Percentiles rank a stretch among this genome's conserved stretches.
phyloP scores from a whole-genome alignment of 2,797 vertebrate genomes.

The Neostethus bicornis region DNA sequence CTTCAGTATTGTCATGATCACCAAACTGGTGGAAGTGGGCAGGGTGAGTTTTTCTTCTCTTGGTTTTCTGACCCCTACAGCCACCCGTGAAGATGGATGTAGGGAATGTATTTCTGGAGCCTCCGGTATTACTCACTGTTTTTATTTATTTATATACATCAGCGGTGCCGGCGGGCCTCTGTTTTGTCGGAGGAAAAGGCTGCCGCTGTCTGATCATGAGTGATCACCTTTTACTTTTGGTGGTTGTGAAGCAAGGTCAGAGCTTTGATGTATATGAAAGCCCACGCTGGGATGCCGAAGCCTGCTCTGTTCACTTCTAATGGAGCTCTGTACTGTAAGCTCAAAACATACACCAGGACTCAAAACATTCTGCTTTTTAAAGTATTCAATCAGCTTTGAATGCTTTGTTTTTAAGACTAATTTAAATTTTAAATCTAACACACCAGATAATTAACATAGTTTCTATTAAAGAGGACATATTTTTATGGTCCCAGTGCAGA shows the following conservation, averaged over 20 bases:
- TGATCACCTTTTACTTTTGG: constrained; percentile 49
- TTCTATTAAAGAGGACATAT: too few species aligned
- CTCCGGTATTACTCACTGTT: constrained; percentile 40
- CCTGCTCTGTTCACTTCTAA: constrained; percentile 1
- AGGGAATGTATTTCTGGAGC: constrained; percentile 40
- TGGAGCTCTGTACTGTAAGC: background rate
- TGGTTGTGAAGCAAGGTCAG: constrained; percentile 58
- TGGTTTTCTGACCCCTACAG: constrained; percentile 55
- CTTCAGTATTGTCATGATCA: constrained; percentile 97
- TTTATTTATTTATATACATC: constrained; percentile 39
- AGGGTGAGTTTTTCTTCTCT: constrained; percentile 83
- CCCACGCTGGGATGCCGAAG: constrained; percentile 5
- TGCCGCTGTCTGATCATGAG: constrained; percentile 45
- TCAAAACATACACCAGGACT: background rate
- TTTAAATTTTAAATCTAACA: too few species aligned
- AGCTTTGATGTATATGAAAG: constrained; percentile 52
- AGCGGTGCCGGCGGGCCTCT: constrained; percentile 16
- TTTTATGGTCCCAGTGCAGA: too few species aligned
- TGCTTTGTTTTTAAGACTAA: too few species aligned
- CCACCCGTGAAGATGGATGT: constrained; percentile 48
- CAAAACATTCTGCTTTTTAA: background rate
- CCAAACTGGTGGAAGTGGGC: constrained; percentile 96
- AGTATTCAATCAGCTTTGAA: too few species aligned
- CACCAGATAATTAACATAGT: too few species aligned
- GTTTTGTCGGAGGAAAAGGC: constrained; percentile 45